phyloP scores from a whole-genome alignment of 2,888 invertebrate genomes.

The Rhingia campestris region DNA sequence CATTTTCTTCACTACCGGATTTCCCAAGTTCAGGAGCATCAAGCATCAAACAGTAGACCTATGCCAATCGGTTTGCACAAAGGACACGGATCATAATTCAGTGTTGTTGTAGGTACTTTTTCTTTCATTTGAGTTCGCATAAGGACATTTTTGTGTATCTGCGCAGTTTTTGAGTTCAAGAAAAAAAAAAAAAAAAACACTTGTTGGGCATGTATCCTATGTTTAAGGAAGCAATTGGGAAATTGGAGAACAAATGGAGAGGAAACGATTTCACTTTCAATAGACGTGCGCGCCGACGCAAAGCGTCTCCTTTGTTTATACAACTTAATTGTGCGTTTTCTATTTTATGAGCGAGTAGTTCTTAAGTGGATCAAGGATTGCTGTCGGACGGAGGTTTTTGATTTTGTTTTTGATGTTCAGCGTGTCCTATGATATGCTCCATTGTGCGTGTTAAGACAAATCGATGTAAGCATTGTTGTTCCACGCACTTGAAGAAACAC shows the following conservation, averaged over 20 bases:
- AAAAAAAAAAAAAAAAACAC: slow-evolving; percentile 43
- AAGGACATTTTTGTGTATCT: slow-evolving; percentile 7
- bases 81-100: slow-evolving; percentile 47
- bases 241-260: slow-evolving; percentile 63
- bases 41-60: slow-evolving; percentile 41
- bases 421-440: slow-evolving; percentile 61
- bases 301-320: slow-evolving; percentile 38
- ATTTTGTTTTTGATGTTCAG: slow-evolving; percentile 22
- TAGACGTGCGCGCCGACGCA: slow-evolving; percentile 56
- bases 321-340: slow-evolving; percentile 37
- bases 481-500: slow-evolving; percentile 60
- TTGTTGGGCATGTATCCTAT: slow-evolving; percentile 50
- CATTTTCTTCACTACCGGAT: slow-evolving; percentile 18
- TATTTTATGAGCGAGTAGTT: slow-evolving; percentile 14
- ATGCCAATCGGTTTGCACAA: slow-evolving; percentile 63
- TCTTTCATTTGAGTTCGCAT: slow-evolving; percentile 59
- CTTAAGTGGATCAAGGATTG: slow-evolving; percentile 59
- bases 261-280: slow-evolving; percentile 74
- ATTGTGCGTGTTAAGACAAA: slow-evolving; percentile 68
- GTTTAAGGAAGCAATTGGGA: slow-evolving; percentile 64
- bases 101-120: slow-evolving; percentile 55
- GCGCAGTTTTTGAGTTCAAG: neutral
- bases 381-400: slow-evolving; percentile 11
- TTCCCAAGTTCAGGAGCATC: slow-evolving; percentile 52
- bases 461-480: slow-evolving; percentile 62